Evolutionary conservation across 2,113 vertebrate species (phyloP).

Genomic region (Apodemus sylvaticus): DNA sequence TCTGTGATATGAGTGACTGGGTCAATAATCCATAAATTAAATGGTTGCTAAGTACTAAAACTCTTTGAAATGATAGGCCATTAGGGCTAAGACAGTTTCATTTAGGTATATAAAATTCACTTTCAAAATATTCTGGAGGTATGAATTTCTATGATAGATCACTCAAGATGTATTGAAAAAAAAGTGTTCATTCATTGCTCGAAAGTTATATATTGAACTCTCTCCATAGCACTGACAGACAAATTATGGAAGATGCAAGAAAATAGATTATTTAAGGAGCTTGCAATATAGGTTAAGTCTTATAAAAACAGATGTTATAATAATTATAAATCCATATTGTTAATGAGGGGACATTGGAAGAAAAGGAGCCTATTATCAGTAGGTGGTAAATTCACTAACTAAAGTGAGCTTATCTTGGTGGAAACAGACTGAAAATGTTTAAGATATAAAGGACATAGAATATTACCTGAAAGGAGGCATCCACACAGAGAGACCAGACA

Average conservation of each 20-base stretch:
- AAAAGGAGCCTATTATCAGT: not conserved
- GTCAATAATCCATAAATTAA: constrained; percentile 77
- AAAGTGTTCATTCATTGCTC: constrained; percentile 27
- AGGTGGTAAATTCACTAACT: not conserved
- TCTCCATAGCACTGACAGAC: not conserved
- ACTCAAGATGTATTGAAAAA: constrained; percentile 17
- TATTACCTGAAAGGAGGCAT: not conserved
- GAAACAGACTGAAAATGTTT: not conserved
- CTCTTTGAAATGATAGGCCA: constrained; percentile 65
- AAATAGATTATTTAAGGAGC: not conserved
- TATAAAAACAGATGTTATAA: not conserved
- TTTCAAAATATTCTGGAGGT: constrained; percentile 65
- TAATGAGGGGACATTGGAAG: not conserved
- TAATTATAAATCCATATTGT: not conserved
- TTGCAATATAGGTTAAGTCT: constrained; percentile 17
- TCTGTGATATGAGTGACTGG: constrained; percentile 54
- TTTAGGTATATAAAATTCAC: constrained; percentile 66
- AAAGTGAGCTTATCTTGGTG: not conserved
- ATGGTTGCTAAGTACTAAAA: constrained; percentile 66
- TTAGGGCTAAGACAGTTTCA: constrained; percentile 66
- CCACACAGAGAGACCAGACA: not conserved
- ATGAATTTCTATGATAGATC: constrained; percentile 55
- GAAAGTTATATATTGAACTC: not conserved
- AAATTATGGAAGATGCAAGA: not conserved
- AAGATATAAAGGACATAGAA: not conserved